Conservation (phyloP, 2,113 vertebrate species). For the Sebastes schlegelii region DNA sequence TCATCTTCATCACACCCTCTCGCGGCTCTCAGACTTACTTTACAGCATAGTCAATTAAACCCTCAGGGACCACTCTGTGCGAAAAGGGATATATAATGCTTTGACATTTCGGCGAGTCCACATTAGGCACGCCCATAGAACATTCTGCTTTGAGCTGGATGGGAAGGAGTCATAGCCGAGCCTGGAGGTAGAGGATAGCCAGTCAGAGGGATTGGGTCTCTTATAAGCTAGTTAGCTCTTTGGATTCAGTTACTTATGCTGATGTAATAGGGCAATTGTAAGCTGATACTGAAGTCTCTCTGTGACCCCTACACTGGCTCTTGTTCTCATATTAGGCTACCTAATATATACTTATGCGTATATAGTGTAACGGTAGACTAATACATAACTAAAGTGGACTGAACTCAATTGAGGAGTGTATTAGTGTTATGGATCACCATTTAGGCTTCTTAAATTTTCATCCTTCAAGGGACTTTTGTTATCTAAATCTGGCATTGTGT, state of each 20-base stretch:
- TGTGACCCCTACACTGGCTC: conserved; percentile 74
- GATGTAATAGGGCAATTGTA: conserved; percentile 80
- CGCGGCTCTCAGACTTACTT: conserved; percentile 83
- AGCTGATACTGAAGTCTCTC: conserved; percentile 76
- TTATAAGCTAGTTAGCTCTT: conserved; percentile 79
- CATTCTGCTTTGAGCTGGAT: conserved; percentile 72
- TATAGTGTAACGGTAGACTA: conserved; percentile 75
- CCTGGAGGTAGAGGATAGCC: conserved; percentile 72
- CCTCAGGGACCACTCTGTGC: conserved; percentile 82
- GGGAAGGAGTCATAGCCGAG: conserved; percentile 71
- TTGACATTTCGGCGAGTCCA: conserved; percentile 83
- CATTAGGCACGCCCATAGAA: conserved; percentile 84
- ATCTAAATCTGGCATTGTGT: conserved; percentile 23
- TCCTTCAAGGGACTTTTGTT: conserved; percentile 13
- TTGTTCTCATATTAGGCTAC: conserved; percentile 72
- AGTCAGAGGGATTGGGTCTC: conserved; percentile 79
- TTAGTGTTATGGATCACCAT: conserved; percentile 56
- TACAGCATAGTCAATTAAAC: conserved; percentile 85
- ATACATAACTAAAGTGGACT: conserved; percentile 69
- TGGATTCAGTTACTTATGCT: conserved; percentile 82
- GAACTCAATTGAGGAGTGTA: conserved; percentile 61
- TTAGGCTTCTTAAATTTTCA: conserved; percentile 33
- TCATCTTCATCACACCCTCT: conserved; percentile 85
- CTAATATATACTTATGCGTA: conserved; percentile 71
- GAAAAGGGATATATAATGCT: conserved; percentile 86